Conservation (phyloP, 2,888 invertebrate genomes). For the Charanyca ferruginea region DNA sequence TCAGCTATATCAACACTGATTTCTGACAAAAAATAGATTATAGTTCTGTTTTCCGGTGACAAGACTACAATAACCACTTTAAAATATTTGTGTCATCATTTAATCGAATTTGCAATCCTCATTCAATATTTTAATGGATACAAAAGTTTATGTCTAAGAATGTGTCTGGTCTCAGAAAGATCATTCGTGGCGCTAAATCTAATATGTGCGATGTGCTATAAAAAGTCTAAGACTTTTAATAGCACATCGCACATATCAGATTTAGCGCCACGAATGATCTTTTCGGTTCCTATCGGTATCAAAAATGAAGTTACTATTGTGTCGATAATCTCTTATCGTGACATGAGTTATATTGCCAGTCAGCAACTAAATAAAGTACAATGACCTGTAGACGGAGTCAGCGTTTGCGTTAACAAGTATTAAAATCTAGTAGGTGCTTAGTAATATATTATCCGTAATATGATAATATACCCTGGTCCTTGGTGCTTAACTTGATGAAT, state of each 20-base stretch:
- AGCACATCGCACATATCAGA: background rate
- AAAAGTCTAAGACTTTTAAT: background rate
- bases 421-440: constrained; percentile 30
- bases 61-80: constrained; percentile 24
- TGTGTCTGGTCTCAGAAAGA: no score
- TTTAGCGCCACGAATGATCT: constrained; percentile 20
- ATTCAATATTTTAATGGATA: constrained; percentile 4
- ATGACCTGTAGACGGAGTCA: constrained; percentile 69
- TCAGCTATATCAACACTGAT: constrained; percentile 32
- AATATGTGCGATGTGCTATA: no score
- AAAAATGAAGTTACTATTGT: constrained; percentile 42
- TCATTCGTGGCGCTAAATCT: no score
- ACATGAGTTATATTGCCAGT: constrained; percentile 53
- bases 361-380: constrained; percentile 73
- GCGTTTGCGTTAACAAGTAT: constrained; percentile 65
- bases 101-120: constrained; percentile 28
- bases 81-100: constrained; percentile 19
- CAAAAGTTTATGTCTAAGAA: background rate
- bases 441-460: constrained; percentile 3
- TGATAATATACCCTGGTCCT: constrained; percentile 18
- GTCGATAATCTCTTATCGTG: constrained; percentile 54
- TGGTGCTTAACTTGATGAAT: constrained; percentile 31
- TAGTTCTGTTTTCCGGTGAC: constrained; percentile 33
- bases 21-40: constrained; percentile 29
- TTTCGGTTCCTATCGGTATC: constrained; percentile 14